Evolutionary conservation across 1,140 invertebrate species (phyloP).

Genomic region (Sipha flava): DNA sequence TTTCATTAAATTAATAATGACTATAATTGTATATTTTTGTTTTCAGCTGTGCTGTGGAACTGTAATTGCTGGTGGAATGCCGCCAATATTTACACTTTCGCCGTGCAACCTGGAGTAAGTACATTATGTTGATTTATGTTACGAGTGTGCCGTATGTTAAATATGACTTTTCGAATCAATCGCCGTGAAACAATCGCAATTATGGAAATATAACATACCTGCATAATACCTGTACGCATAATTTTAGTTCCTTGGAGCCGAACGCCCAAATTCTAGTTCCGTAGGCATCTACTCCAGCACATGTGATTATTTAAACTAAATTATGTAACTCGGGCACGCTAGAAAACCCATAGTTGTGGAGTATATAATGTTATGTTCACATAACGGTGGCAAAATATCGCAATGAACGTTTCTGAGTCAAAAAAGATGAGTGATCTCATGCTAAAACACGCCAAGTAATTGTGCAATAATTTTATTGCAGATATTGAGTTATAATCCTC

Average conservation of each 20-base stretch:
- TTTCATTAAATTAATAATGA: constrained; percentile 3
- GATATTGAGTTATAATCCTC: no score
- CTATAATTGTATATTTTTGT: not conserved
- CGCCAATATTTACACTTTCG: constrained; percentile 31
- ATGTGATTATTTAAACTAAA: not conserved
- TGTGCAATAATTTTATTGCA: no score
- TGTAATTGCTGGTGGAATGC: constrained; percentile 31
- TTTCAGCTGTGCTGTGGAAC: constrained; percentile 24
- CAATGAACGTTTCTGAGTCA: no score
- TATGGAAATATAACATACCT: no score
- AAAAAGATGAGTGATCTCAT: no score
- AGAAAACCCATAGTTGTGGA: not conserved
- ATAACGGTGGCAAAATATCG: no score
- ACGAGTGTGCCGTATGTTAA: no score
- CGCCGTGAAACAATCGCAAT: no score
- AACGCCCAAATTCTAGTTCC: not conserved
- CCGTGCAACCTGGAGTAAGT: constrained; percentile 30
- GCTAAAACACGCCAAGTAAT: no score
- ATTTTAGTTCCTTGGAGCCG: not conserved
- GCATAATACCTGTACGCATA: no score
- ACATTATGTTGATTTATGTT: not conserved
- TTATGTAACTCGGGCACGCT: not conserved
- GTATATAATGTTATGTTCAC: not conserved
- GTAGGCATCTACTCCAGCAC: not conserved
- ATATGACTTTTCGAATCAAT: no score